Base-by-base conservation (phyloP, 1,140 invertebrate genomes). In the Lutraria rhynchaena region DNA sequence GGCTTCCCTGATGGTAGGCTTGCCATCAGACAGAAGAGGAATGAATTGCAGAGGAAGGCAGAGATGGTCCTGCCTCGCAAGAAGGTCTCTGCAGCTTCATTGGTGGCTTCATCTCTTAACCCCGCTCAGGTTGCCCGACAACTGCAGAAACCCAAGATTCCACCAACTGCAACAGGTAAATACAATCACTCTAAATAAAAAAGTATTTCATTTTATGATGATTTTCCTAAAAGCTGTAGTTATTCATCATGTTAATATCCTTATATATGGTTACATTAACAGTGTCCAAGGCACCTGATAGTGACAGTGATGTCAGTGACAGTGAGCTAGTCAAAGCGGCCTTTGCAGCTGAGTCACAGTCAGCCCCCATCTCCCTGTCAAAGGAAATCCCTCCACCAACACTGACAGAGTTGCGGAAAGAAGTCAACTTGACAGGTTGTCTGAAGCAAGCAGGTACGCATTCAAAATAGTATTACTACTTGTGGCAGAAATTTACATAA, bases 311-410 rank as follows among this genome's bases (percentile, higher is more conserved):
- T n/a, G n/a, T n/a, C n/a, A n/a, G n/a, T n/a, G n/a, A n/a, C n/a
- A n/a, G n/a, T n/a, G n/a, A n/a, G 46, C 46, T 49, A n/a, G 46
- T 49, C 11, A n/a, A 49, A 49, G 46, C 46, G n/a, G 46, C 46
- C 46, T 11, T 49, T 49, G 46, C 46, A 49, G 46, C 46, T n/a
- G 46, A 49, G 46, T 49, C 46, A n/a, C 46, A 49, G 46, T 49
- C 46, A 13, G 46, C 46, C 46, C 46, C 46, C n/a, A n/a, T 49
- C n/a, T 11, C n/a, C 46, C 46, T n/a, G 46, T 11, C 46, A 49
- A 49, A 49, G n/a, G 46, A 49, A 13, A n/a, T 49, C 11, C 46
- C 46, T n/a, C 46, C 11, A n/a, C 46, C 46, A 49, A 13, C 46
- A 11, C 46, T 49, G 46, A n/a, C 46, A 49, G 46, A 49, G 46